A percentile compares a stretch with the other conserved stretches of the same genome.
These are phyloP conservation scores for Hermetia illucens DNA, from an alignment of 1,140 invertebrate genomes.

Conservation along the genomic window DNA sequence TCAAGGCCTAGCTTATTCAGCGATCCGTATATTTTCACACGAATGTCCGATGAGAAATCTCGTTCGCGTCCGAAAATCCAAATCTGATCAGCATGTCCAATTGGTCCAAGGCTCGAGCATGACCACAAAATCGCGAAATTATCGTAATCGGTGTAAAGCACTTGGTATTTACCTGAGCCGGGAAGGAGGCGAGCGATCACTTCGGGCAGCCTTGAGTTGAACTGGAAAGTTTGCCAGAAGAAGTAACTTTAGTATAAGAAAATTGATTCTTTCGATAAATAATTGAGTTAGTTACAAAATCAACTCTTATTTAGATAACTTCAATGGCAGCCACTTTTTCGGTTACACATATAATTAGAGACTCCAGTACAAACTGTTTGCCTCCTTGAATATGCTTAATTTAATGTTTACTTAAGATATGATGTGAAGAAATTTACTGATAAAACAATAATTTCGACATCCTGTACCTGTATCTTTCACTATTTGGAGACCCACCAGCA, in stretches of 20 bases:
- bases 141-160: slow-evolving; percentile 55
- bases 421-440: too few relatives aligned
- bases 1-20: slow-evolving; percentile 39
- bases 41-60: slow-evolving; percentile 38
- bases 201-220: slow-evolving; percentile 44
- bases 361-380: too few relatives aligned
- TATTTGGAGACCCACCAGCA: too few relatives aligned
- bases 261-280: not conserved
- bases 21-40: slow-evolving; percentile 41
- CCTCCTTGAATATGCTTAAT: too few relatives aligned
- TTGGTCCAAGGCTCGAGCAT: slow-evolving; percentile 41
- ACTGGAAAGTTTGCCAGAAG: slow-evolving; percentile 32
- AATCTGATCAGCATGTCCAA: slow-evolving; percentile 39
- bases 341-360: too few relatives aligned
- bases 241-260: not conserved
- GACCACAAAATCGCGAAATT: slow-evolving; percentile 55
- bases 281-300: not conserved
- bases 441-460: too few relatives aligned
- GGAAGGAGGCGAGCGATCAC: slow-evolving; percentile 46
- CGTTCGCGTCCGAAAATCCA: slow-evolving; percentile 45
- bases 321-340: not conserved
- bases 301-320: too few relatives aligned
- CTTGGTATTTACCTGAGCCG: slow-evolving; percentile 47
- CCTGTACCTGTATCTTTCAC: too few relatives aligned
- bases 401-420: too few relatives aligned